Evolutionary conservation across 2,797 vertebrate genomes (phyloP).

Genomic region (Gymnopithys bicolor): DNA sequence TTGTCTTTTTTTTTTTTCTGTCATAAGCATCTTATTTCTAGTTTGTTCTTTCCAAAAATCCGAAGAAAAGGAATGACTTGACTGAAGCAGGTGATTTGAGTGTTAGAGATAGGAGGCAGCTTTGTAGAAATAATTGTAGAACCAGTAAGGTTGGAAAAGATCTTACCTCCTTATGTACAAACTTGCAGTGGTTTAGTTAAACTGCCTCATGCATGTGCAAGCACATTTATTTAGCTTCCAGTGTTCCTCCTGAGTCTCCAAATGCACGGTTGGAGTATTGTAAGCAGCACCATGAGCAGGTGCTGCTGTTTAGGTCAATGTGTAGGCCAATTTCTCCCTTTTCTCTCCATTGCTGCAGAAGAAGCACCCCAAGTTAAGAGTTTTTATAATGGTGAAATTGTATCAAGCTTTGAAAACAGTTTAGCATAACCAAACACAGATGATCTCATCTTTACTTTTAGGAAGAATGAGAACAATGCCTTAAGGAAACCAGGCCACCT

Average conservation of each 20-base stretch:
- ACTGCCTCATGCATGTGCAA: neutral
- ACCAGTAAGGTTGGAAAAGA: neutral
- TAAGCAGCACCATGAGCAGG: neutral
- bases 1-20: neutral
- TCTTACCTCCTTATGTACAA: neutral
- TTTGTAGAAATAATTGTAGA: neutral
- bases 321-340: neutral
- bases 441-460: neutral
- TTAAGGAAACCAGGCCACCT: neutral
- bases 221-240: neutral
- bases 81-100: neutral
- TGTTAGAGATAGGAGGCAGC: neutral
- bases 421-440: neutral
- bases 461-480: neutral
- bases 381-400: neutral
- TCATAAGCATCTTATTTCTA: neutral
- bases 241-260: neutral
- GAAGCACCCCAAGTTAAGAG: accelerated
- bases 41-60: neutral
- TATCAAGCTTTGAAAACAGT: neutral
- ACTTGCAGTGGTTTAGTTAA: neutral
- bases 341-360: neutral
- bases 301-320: neutral
- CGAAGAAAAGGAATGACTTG: neutral
- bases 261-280: neutral